phyloP scores from a whole-genome alignment of 2,888 invertebrate species.

The Theretra japonica region DNA sequence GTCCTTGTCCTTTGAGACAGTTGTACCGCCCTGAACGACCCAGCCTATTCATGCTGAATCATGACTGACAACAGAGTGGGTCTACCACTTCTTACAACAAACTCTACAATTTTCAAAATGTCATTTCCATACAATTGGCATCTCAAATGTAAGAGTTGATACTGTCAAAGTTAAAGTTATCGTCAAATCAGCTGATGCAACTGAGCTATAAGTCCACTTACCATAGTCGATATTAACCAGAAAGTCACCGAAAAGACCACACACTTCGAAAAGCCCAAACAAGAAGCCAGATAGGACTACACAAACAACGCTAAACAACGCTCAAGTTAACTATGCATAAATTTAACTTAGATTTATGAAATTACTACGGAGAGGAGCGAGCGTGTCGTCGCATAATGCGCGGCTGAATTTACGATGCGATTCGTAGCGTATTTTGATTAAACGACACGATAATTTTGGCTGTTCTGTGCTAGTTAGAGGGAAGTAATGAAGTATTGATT shows the following conservation, averaged over 20 bases:
- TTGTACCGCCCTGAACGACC: too few species aligned
- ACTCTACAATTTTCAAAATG: too few species aligned
- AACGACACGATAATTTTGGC: background rate
- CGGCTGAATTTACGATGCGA: conserved; percentile 54
- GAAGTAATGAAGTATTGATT: background rate
- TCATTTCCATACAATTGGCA: too few species aligned
- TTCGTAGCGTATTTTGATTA: conserved; percentile 25
- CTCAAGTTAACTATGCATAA: conserved; percentile 48
- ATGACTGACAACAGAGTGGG: too few species aligned
- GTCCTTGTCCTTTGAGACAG: too few species aligned
- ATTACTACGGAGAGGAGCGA: conserved; percentile 49
- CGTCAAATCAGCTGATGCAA: too few species aligned
- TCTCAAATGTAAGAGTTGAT: too few species aligned
- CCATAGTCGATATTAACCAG: too few species aligned
- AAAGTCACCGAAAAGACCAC: background rate
- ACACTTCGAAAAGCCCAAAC: background rate
- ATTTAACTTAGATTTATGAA: conserved; percentile 59
- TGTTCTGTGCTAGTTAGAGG: background rate
- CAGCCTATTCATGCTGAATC: too few species aligned
- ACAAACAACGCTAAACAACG: conserved; percentile 22
- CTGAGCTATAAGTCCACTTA: too few species aligned
- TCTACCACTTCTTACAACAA: too few species aligned
- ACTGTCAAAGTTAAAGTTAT: too few species aligned
- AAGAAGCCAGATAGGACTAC: background rate
- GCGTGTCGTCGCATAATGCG: conserved; percentile 57